These are phyloP conservation scores for Antechinus stuartii DNA, from an alignment of 2,113 vertebrate species.

Conservation along the genomic window DNA sequence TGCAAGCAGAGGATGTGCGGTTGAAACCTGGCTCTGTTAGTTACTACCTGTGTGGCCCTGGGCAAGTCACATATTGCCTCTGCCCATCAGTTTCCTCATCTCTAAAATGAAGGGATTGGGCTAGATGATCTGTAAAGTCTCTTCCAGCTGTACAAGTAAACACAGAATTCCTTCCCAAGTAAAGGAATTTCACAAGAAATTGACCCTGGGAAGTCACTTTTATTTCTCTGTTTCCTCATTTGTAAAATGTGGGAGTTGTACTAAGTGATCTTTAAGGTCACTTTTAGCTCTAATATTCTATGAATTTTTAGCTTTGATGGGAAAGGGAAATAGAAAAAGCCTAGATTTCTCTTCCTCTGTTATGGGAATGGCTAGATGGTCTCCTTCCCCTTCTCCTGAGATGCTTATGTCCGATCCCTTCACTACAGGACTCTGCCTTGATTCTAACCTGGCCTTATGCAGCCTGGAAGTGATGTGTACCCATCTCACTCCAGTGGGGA, in stretches of 20 bases:
- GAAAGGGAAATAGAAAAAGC: background rate
- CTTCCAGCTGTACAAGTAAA: background rate
- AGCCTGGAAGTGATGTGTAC: background rate
- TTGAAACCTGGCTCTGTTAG: background rate
- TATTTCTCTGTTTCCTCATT: background rate
- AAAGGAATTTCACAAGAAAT: background rate
- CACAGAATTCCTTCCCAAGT: background rate
- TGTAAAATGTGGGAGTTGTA: background rate
- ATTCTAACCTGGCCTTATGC: background rate
- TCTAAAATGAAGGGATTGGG: background rate
- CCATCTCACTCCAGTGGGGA: background rate
- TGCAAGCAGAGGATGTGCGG: background rate
- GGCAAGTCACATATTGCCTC: background rate
- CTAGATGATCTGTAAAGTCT: background rate
- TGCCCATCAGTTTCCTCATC: background rate
- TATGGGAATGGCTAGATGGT: background rate
- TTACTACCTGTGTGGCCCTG: background rate
- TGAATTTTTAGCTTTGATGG: background rate
- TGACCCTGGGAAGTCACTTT: background rate
- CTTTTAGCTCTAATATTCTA: background rate
- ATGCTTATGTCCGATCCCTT: background rate
- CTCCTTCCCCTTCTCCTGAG: background rate
- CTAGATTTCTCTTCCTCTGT: background rate
- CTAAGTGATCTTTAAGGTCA: constrained; percentile 4
- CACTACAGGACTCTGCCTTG: background rate